phyloP scores from a whole-genome alignment of 2,113 vertebrate species.

The Tragelaphus imberbis region DNA sequence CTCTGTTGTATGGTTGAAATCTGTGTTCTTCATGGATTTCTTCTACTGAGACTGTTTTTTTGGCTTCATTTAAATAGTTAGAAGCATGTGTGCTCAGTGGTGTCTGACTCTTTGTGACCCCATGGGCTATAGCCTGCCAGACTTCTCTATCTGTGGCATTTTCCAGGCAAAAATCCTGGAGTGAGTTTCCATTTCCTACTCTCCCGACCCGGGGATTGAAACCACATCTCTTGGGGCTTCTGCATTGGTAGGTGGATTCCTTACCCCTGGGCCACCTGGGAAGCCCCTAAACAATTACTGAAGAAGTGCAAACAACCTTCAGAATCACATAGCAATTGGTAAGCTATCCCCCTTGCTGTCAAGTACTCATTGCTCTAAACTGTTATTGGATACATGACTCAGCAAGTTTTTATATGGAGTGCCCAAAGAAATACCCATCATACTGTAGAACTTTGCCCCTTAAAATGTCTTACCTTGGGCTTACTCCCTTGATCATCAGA shows the following conservation, averaged over 20 bases:
- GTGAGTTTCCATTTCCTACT: not conserved
- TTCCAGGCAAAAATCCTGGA: not conserved
- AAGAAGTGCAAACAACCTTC: not conserved
- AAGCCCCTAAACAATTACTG: not conserved
- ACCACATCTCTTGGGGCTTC: not conserved
- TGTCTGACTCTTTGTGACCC: not conserved
- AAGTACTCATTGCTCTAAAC: not conserved
- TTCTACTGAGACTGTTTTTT: not conserved
- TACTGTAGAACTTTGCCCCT: not conserved
- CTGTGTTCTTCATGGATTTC: not conserved
- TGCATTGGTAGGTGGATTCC: not conserved
- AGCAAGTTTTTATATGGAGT: not conserved
- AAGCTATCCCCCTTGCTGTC: too few relatives aligned
- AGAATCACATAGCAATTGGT: not conserved
- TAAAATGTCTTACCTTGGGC: not conserved
- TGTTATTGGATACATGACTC: not conserved
- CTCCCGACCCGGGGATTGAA: rapidly evolving
- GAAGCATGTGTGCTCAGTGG: not conserved
- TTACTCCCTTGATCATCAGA: not conserved
- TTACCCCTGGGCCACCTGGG: not conserved
- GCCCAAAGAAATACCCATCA: rapidly evolving
- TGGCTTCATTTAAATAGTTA: not conserved
- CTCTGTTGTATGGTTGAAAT: not conserved
- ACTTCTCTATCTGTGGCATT: not conserved
- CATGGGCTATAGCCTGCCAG: not conserved